Percentiles rank a stretch among this genome's conserved stretches.
Conservation (phyloP, 2,888 invertebrate genomes). For the Trimorus sp. region DNA sequence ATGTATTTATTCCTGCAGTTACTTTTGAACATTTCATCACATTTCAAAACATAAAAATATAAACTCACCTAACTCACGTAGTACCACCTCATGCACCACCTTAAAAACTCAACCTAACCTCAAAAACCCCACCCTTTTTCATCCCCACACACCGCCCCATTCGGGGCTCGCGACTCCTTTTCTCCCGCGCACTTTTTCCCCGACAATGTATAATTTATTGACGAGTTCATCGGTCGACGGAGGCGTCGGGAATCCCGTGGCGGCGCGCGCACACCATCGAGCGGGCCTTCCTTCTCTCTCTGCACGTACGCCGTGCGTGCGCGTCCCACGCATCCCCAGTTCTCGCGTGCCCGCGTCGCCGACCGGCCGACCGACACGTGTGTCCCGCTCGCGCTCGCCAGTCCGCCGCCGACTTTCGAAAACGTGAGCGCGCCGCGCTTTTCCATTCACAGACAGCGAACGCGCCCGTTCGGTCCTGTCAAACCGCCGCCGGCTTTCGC, state of each 20-base stretch:
- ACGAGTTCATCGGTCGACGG: conserved; percentile 54
- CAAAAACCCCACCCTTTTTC: too few relatives aligned
- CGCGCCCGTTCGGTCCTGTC: background rate
- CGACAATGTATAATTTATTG: conserved; percentile 51
- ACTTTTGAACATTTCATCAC: too few relatives aligned
- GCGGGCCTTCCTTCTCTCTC: conserved; percentile 25
- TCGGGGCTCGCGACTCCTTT: conserved; percentile 13
- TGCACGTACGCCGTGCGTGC: conserved; percentile 49
- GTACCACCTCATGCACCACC: too few relatives aligned
- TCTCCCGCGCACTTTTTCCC: conserved; percentile 10
- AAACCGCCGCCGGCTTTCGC: background rate
- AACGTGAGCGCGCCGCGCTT: conserved; percentile 44
- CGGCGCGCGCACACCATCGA: conserved; percentile 50
- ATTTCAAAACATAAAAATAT: too few relatives aligned
- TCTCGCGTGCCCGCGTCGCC: conserved; percentile 57
- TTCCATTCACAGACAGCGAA: conserved; percentile 54
- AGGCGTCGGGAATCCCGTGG: conserved; percentile 49
- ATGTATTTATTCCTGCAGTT: too few relatives aligned
- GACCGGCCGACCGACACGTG: conserved; percentile 51
- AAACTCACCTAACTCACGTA: too few relatives aligned
- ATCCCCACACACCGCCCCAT: background rate
- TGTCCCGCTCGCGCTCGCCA: conserved; percentile 42
- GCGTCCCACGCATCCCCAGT: conserved; percentile 61
- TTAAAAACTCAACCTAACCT: too few relatives aligned
- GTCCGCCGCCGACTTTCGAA: conserved; percentile 51